phyloP scores from a whole-genome alignment of 1,140 invertebrate genomes.

The Vollenhovia emeryi region DNA sequence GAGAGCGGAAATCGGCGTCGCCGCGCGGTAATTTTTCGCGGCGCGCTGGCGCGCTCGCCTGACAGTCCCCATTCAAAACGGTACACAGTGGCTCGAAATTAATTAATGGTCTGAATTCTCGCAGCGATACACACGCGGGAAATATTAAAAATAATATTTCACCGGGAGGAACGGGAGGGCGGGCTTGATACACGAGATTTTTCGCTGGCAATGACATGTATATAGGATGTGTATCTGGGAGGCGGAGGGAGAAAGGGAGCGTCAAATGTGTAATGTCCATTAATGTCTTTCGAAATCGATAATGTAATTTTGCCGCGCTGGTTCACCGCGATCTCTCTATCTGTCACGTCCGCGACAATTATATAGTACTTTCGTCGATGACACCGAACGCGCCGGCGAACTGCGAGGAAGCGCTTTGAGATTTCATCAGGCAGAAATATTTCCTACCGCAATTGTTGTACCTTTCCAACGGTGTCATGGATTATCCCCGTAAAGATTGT shows the following conservation, averaged over 20 bases:
- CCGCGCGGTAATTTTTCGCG: constrained; percentile 53
- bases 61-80: constrained; percentile 51
- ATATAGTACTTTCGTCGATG: neutral
- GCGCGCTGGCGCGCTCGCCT: constrained; percentile 28
- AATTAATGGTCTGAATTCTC: constrained; percentile 53
- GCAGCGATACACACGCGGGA: constrained; percentile 49
- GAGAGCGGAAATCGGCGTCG: constrained; percentile 40
- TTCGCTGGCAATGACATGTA: constrained; percentile 45
- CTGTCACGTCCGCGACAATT: neutral
- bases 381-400: neutral
- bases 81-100: constrained; percentile 53
- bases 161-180: neutral
- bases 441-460: neutral
- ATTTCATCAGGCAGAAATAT: neutral
- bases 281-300: constrained; percentile 44
- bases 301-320: constrained; percentile 34
- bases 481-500: neutral
- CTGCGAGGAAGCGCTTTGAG: neutral
- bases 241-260: neutral
- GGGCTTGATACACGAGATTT: constrained; percentile 50
- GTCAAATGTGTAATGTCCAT: constrained; percentile 28
- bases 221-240: constrained; percentile 4
- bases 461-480: neutral
- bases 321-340: neutral
- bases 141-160: constrained; percentile 63